Evolutionary conservation across 1,140 invertebrate species (phyloP), one percentile per base, ranked within the genome.

Genomic region (Drosophila auraria): DNA sequence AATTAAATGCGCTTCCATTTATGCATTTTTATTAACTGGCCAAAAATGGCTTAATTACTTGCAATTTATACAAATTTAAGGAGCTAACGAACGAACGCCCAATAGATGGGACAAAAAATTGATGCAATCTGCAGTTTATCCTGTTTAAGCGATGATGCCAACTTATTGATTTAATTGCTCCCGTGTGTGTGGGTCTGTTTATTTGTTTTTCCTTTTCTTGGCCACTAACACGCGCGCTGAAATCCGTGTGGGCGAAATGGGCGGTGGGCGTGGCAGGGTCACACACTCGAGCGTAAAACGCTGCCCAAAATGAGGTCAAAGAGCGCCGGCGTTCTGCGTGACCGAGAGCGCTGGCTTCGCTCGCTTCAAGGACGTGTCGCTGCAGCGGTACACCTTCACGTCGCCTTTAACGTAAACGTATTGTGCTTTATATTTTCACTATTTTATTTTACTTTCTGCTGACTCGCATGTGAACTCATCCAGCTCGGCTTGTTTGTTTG

Each of bases 371-470:
- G 25, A 44, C 76, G 64, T 68, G 60, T 49, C 51, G 62, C 45
- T 86, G 78, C 74, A 68, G 8, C 53, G 17, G 17, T 38, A 56
- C 33, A 56, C 53, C 8, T 56, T 2, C 17, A 56, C 53, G 12
- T 54, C 3, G 51, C 14, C 51, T 20, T 54, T 36, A 8, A 14
- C 53, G 33, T 56, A 38, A 40, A 56, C 33, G 80, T 89, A 76
- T 84, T 77, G 71, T 80, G 74, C 81, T 82, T 90, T 89, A 89
- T 90, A 73, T 90, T 82, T 87, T 87, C 81, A 83, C 81, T 87
- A 89, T 89, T 87, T 87, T 84, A 81, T 89, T 89, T 87, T 66
- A 81, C 89, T 89, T 80, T 89, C 49, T 82, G 84, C 84, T 89
- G 84, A 89, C 14, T 65, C 71, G 25, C 54, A 57, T 65, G 65